A percentile compares a stretch with the other conserved stretches of the same genome.
Conservation (phyloP, 2,888 invertebrate species). For the Mantis religiosa region DNA sequence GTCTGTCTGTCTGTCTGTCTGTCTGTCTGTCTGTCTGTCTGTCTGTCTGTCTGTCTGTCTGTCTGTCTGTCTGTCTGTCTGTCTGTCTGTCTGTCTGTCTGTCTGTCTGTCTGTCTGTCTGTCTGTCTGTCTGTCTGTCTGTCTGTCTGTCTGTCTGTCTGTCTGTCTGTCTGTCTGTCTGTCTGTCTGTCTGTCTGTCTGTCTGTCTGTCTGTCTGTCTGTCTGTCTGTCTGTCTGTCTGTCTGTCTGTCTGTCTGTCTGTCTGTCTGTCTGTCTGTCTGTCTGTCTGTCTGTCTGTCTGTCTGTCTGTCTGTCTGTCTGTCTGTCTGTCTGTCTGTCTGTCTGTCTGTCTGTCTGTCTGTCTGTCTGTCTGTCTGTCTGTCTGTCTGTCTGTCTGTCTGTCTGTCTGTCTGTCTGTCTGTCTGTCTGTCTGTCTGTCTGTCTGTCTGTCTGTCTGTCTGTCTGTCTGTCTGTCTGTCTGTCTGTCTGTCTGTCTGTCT, state of each 20-base stretch:
- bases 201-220: slow-evolving; percentile 2
- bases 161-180: slow-evolving; percentile 4
- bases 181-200: slow-evolving; percentile 2
- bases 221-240: slow-evolving; percentile 4
- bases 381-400: slow-evolving; percentile 2
- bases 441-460: slow-evolving; percentile 2
- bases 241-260: neutral
- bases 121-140: slow-evolving; percentile 2
- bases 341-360: slow-evolving; percentile 2
- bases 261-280: slow-evolving; percentile 2
- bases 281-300: slow-evolving; percentile 2
- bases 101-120: neutral
- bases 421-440: slow-evolving; percentile 4
- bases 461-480: slow-evolving; percentile 4
- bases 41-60: too few relatives aligned
- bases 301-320: slow-evolving; percentile 4
- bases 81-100: neutral
- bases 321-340: slow-evolving; percentile 2
- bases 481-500: slow-evolving; percentile 2
- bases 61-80: slow-evolving; percentile 4
- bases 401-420: slow-evolving; percentile 2
- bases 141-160: slow-evolving; percentile 2
- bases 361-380: slow-evolving; percentile 4
- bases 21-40: too few relatives aligned
- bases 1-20: too few relatives aligned